These are phyloP conservation scores for Smithornis capensis DNA, from an alignment of 2,113 vertebrate species.

Conservation along the genomic window DNA sequence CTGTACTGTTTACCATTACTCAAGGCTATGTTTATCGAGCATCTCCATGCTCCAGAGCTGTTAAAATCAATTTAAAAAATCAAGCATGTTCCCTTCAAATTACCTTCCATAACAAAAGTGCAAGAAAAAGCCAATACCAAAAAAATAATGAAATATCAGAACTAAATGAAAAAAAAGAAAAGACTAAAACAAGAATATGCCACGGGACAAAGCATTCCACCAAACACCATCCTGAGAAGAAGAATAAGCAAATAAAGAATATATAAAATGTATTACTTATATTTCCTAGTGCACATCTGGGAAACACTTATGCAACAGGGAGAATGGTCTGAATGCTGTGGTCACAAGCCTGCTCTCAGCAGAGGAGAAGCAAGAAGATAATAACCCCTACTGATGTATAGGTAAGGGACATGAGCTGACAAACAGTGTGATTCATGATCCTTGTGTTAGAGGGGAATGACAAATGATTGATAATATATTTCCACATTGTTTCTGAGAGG, in stretches of 20 bases:
- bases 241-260: not conserved
- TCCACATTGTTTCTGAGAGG: constrained; percentile 1
- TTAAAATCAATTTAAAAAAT: not conserved
- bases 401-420: not conserved
- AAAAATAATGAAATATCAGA: not conserved
- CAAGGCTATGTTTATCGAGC: not conserved
- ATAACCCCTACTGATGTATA: not conserved
- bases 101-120: not conserved
- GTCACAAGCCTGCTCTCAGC: not conserved
- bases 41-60: not conserved
- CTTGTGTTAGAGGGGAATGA: not conserved
- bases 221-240: not conserved
- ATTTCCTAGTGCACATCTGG: not conserved
- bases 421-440: not conserved
- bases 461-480: constrained; percentile 28
- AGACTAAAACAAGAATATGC: not conserved
- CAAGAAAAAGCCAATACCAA: not conserved
- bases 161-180: not conserved
- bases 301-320: not conserved
- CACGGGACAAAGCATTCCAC: not conserved
- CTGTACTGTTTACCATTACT: not conserved
- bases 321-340: not conserved
- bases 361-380: not conserved
- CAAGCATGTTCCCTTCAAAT: not conserved
- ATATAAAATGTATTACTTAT: not conserved